These are phyloP conservation scores for Tubiluchus corallicola DNA, from an alignment of 2,888 invertebrate genomes.

Conservation along the genomic window DNA sequence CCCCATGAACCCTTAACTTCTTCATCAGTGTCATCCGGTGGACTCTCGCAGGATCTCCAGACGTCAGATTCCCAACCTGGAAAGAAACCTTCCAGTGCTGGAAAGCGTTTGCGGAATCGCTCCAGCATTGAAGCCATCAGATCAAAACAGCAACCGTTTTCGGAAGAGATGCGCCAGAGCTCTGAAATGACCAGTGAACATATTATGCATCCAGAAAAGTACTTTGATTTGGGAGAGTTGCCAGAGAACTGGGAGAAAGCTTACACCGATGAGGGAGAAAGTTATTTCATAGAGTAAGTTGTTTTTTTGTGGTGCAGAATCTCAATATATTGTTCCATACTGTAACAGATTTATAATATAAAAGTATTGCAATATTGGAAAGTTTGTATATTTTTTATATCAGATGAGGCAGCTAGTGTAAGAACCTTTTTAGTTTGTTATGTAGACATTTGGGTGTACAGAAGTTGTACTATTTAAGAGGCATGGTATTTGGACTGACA, in stretches of 20 bases:
- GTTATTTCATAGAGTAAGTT: constrained; percentile 76
- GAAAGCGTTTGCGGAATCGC: constrained; percentile 35
- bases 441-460: too few relatives aligned
- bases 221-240: constrained; percentile 61
- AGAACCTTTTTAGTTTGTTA: too few relatives aligned
- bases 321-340: too few relatives aligned
- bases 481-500: too few relatives aligned
- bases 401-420: too few relatives aligned
- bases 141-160: constrained; percentile 15
- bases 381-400: too few relatives aligned
- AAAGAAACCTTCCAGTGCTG: constrained; percentile 35
- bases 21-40: background rate
- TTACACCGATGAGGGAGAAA: constrained; percentile 85
- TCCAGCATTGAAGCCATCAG: constrained; percentile 38
- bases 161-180: background rate
- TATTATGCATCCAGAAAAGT: too few relatives aligned
- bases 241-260: constrained; percentile 96
- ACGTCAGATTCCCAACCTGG: too few relatives aligned
- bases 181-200: background rate
- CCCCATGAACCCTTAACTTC: constrained; percentile 23
- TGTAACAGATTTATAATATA: too few relatives aligned
- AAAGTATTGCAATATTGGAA: too few relatives aligned
- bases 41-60: constrained; percentile 17
- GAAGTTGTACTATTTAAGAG: too few relatives aligned
- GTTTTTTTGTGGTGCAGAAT: constrained; percentile 31